A percentile compares a stretch with the other conserved stretches of the same genome.
phyloP scores from a whole-genome alignment of 2,113 vertebrate genomes.

The Arizona elegans region DNA sequence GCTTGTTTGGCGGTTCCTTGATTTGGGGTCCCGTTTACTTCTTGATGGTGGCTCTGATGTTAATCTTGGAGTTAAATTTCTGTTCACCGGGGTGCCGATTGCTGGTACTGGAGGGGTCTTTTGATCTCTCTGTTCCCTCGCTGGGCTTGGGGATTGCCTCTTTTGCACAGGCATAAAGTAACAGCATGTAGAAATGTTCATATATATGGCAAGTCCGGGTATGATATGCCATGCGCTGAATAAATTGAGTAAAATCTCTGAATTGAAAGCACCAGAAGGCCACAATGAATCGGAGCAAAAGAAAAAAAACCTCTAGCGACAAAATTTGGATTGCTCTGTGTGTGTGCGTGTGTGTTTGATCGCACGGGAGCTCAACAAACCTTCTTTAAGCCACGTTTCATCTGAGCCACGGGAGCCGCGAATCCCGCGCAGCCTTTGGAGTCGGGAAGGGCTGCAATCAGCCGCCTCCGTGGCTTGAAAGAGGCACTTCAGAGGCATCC shows the following conservation, averaged over 20 bases:
- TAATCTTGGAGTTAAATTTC: too few species aligned
- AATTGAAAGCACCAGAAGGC: not conserved
- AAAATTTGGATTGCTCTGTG: not conserved
- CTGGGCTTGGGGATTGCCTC: not conserved
- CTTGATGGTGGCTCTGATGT: too few species aligned
- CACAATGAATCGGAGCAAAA: not conserved
- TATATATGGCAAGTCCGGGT: not conserved
- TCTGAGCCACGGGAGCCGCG: not conserved
- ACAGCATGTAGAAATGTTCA: not conserved
- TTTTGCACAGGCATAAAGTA: not conserved
- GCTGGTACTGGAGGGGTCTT: fast-evolving
- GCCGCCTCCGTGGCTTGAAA: not conserved
- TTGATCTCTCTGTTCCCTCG: not conserved
- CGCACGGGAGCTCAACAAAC: not conserved
- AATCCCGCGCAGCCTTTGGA: not conserved
- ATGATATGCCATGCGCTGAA: not conserved
- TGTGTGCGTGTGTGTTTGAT: not conserved
- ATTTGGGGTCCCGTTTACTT: not conserved
- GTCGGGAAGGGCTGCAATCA: not conserved
- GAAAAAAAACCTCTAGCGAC: not conserved
- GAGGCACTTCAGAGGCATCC: not conserved
- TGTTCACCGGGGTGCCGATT: too few species aligned
- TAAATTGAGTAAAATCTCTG: not conserved
- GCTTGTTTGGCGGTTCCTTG: not conserved
- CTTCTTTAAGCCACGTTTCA: not conserved